Conservation (phyloP, 2,888 invertebrate genomes). For the Diarsia mendica region DNA sequence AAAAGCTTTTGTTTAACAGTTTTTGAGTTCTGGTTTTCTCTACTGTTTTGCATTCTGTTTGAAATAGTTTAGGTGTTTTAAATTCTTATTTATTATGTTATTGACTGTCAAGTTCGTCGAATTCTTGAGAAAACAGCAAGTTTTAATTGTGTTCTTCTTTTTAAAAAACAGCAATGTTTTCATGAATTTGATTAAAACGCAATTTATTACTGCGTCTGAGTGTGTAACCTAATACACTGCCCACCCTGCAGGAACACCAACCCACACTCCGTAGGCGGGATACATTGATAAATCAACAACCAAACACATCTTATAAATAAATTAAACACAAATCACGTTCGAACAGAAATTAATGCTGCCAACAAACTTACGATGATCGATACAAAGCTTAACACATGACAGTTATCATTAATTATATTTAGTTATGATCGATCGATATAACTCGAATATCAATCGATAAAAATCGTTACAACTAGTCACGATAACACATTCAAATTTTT, state of each 20-base stretch:
- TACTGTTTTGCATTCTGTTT: neutral
- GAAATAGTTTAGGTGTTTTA: neutral
- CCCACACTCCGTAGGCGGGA: conserved; percentile 48
- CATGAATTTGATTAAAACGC: neutral
- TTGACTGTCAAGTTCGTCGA: neutral
- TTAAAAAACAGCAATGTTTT: neutral
- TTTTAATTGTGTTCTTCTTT: no score
- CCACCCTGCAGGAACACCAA: conserved; percentile 30
- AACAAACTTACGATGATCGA: conserved; percentile 79
- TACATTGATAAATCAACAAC: conserved; percentile 58
- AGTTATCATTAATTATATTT: conserved; percentile 85
- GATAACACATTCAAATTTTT: conserved; percentile 68
- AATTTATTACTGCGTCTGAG: neutral
- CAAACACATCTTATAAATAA: conserved; percentile 55
- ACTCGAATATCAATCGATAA: conserved; percentile 74
- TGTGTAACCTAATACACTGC: conserved; percentile 18
- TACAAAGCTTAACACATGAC: conserved; percentile 78
- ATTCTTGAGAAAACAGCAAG: neutral
- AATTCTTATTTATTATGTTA: neutral
- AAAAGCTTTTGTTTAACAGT: neutral
- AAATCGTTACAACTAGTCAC: conserved; percentile 71
- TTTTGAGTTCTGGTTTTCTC: neutral
- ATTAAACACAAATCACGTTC: conserved; percentile 59
- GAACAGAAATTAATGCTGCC: conserved; percentile 68
- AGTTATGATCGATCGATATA: conserved; percentile 82